Evolutionary conservation across 2,888 invertebrate genomes (phyloP), one percentile per base, ranked within the genome.

Genomic region (Lasioglossum oenotherae): DNA sequence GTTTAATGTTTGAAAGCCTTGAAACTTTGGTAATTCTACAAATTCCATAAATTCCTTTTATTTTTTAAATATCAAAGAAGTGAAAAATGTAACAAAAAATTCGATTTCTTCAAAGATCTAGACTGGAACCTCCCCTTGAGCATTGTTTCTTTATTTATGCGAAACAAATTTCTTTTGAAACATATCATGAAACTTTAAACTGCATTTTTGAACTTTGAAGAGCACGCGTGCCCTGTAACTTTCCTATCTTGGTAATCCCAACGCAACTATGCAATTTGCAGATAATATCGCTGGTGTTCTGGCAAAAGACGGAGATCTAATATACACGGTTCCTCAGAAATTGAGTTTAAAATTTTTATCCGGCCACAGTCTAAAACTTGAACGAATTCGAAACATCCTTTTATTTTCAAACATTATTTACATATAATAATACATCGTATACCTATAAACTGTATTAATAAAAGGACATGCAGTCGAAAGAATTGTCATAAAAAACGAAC

Each of bases 201-300:
- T 12, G 4, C 27, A 60, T 60, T 60, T 60, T 27, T 60, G 1
- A 60, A 27, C 4, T 27, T 60, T 60, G 27, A 60, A 60, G 23
- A 60, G 60, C 27, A 27, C 2, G 60, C 2, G 60, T 60, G 27
- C 60, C 27, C 27, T 60, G 60, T 10, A 60, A 60, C 60, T 60
- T 60, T 60, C 12, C 27, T 27, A 60, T 4, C 60, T 60, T 27
- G 27, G 60, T 60, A 60, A 27, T 60, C 60, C 60, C 60, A 60
- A 60, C n/a, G 60, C 60, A 60, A 60, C 60, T 27, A 60, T 60
- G 60, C 60, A 60, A 60, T 60, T 60, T 60, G 12, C 60, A 60
- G 14, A 27, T 60, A 60, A 60, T 60, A 60, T 60, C 27, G 27
- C 27, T 14, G 60, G 60, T 60, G 60, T 60, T 60, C 27, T 27